Conservation (phyloP, 2,888 invertebrate genomes). For the Colostygia pectinataria region DNA sequence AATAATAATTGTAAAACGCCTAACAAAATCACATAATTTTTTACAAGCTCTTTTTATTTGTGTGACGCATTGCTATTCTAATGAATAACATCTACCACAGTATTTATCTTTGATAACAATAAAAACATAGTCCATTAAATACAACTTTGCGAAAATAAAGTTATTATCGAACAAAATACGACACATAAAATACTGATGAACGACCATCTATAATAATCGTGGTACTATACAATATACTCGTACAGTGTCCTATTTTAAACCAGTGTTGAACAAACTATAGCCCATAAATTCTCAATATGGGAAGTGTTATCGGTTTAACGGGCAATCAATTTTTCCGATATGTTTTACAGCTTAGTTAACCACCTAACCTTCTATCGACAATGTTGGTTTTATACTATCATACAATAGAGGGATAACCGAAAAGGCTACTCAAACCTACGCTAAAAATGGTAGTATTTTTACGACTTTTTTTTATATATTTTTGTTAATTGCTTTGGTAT, state of each 20-base stretch:
- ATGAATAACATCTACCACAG: too few species aligned
- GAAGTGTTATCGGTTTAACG: slow-evolving; percentile 33
- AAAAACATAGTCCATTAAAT: too few species aligned
- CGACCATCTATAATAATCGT: slow-evolving; percentile 4
- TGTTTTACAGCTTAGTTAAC: slow-evolving; percentile 56
- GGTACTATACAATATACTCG: slow-evolving; percentile 11
- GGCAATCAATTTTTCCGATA: slow-evolving; percentile 48
- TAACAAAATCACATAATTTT: too few species aligned
- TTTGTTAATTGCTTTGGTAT: too few species aligned
- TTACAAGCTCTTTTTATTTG: too few species aligned
- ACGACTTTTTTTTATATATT: too few species aligned
- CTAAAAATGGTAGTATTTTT: too few species aligned
- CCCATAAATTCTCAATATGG: slow-evolving; percentile 39
- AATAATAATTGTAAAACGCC: too few species aligned
- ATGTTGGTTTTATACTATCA: slow-evolving; percentile 34
- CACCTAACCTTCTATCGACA: slow-evolving; percentile 30
- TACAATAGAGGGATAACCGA: too few species aligned
- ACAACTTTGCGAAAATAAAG: slow-evolving; percentile 19
- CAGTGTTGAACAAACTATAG: slow-evolving; percentile 20
- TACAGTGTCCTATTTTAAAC: slow-evolving; percentile 16
- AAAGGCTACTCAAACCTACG: too few species aligned
- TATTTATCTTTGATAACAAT: too few species aligned
- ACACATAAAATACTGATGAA: slow-evolving; percentile 2
- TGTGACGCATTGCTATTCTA: too few species aligned
- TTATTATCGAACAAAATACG: slow-evolving; percentile 1